Conservation (phyloP, 2,113 vertebrate genomes). For the Cinclus cinclus region DNA sequence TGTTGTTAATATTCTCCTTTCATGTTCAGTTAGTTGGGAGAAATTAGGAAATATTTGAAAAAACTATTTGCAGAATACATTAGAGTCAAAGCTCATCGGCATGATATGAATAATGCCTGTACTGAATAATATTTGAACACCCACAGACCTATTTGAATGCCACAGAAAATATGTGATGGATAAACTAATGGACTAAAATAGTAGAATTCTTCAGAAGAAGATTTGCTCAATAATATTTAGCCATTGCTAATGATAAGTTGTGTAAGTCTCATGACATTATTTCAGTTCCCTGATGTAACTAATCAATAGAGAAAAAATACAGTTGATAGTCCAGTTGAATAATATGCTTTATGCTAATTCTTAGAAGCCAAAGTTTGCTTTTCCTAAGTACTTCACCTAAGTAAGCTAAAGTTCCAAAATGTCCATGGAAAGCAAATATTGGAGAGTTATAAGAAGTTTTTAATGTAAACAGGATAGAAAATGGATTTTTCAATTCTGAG, state of each 20-base stretch:
- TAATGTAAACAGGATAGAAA: background rate
- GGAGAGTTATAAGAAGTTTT: background rate
- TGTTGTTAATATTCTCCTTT: constrained; percentile 60
- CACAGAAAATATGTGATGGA: constrained; percentile 45
- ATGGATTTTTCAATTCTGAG: background rate
- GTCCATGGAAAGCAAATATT: background rate
- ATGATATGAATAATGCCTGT: constrained; percentile 42
- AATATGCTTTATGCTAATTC: background rate
- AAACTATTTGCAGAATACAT: constrained; percentile 65
- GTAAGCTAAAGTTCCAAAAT: background rate
- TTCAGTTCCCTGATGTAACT: background rate
- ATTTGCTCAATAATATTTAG: constrained; percentile 48
- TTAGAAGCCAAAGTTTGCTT: background rate
- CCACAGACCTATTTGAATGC: constrained; percentile 58
- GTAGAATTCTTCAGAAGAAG: constrained; percentile 40
- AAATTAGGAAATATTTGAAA: constrained; percentile 55
- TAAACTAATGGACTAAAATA: constrained; percentile 52
- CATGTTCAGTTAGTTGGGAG: constrained; percentile 35
- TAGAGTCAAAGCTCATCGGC: constrained; percentile 53
- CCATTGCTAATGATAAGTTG: constrained; percentile 21
- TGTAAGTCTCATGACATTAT: background rate
- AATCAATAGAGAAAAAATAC: background rate
- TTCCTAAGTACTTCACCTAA: background rate
- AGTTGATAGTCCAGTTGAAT: background rate
- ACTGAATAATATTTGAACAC: constrained; percentile 63